phyloP scores from a whole-genome alignment of 2,113 vertebrate genomes.

The Ceratotherium simum region DNA sequence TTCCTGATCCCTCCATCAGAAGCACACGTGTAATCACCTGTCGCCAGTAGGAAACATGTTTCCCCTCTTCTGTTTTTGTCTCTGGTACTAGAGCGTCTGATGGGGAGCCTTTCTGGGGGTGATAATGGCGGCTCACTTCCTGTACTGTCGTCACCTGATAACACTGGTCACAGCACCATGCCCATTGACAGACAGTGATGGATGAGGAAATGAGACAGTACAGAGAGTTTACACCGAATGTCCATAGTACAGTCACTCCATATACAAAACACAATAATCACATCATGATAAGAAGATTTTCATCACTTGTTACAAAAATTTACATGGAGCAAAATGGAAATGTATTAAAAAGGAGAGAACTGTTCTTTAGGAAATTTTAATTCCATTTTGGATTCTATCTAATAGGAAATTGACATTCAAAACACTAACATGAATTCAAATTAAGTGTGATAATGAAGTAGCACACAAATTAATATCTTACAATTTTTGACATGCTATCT shows the following conservation, averaged over 20 bases:
- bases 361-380: slow-evolving; percentile 47
- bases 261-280: slow-evolving; percentile 81
- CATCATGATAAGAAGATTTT: slow-evolving; percentile 77
- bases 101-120: slow-evolving; percentile 94
- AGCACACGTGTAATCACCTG: slow-evolving; percentile 96
- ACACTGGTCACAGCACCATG: slow-evolving; percentile 91
- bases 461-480: background rate
- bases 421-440: slow-evolving; percentile 24
- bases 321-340: slow-evolving; percentile 75
- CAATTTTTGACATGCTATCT: background rate
- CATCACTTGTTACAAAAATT: slow-evolving; percentile 79
- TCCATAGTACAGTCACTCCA: slow-evolving; percentile 80
- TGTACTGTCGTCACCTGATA: slow-evolving; percentile 96
- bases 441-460: background rate
- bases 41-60: slow-evolving; percentile 96
- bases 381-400: slow-evolving; percentile 40
- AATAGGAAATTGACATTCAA: slow-evolving; percentile 44
- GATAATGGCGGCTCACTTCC: slow-evolving; percentile 96
- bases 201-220: slow-evolving; percentile 89
- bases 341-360: slow-evolving; percentile 66
- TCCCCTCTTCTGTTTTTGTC: slow-evolving; percentile 95
- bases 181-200: slow-evolving; percentile 89
- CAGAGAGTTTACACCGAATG: slow-evolving; percentile 87
- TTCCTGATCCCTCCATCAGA: slow-evolving; percentile 95
- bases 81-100: slow-evolving; percentile 95